A percentile compares a stretch with the other conserved stretches of the same genome.
These are phyloP conservation scores for Atethmia centrago DNA, from an alignment of 2,888 invertebrate genomes.

Conservation along the genomic window DNA sequence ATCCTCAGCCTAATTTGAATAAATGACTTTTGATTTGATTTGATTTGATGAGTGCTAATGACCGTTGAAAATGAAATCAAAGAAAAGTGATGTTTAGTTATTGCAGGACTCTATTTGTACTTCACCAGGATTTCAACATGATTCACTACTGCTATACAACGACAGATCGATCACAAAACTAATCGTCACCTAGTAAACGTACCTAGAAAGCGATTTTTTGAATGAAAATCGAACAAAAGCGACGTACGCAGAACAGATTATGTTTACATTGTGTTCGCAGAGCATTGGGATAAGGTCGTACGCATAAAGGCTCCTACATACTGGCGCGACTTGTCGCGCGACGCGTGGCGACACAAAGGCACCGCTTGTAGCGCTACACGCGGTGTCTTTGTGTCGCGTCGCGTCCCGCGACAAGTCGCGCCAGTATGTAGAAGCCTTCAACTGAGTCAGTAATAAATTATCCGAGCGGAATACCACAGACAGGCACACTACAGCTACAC, in stretches of 20 bases:
- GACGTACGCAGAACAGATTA: slow-evolving; percentile 55
- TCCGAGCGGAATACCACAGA: slow-evolving; percentile 55
- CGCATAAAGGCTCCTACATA: too few species aligned
- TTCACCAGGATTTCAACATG: neutral
- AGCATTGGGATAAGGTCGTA: slow-evolving; percentile 60
- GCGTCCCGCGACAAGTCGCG: too few species aligned
- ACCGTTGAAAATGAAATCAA: neutral
- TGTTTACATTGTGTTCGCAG: slow-evolving; percentile 39
- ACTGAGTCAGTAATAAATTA: slow-evolving; percentile 63
- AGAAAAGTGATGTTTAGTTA: neutral
- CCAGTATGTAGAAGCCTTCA: too few species aligned
- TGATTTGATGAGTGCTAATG: neutral
- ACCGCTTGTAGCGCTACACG: too few species aligned
- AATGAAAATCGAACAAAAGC: slow-evolving; percentile 49
- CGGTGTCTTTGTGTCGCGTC: too few species aligned
- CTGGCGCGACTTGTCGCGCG: too few species aligned
- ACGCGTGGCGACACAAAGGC: too few species aligned
- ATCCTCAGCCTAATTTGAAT: too few species aligned
- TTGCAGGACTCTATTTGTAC: neutral
- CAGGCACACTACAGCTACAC: slow-evolving; percentile 31
- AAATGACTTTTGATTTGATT: too few species aligned
- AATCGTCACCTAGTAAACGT: slow-evolving; percentile 24
- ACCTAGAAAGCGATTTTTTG: slow-evolving; percentile 48
- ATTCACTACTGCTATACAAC: neutral
- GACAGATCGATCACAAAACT: slow-evolving; percentile 20